Conservation (phyloP, 2,797 vertebrate species). For the Babyrousa celebensis region DNA sequence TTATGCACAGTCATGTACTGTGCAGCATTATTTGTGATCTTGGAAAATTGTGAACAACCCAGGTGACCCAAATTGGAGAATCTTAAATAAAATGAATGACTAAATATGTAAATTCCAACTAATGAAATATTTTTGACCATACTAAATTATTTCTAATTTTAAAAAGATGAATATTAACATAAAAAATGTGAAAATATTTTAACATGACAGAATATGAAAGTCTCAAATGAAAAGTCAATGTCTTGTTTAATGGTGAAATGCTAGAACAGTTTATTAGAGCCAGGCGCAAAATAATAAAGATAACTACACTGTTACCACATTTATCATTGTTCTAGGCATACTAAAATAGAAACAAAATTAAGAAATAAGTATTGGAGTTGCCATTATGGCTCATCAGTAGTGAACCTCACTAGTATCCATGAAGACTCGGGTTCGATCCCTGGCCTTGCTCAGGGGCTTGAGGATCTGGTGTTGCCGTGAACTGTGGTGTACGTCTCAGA, state of each 20-base stretch:
- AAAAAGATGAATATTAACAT: background rate
- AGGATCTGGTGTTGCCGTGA: too few species aligned
- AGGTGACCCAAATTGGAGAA: background rate
- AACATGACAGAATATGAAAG: background rate
- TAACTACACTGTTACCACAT: background rate
- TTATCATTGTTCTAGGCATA: background rate
- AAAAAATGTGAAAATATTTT: slow-evolving; percentile 33
- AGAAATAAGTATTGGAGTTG: background rate
- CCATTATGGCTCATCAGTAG: too few species aligned
- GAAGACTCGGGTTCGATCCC: too few species aligned
- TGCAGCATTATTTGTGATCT: background rate
- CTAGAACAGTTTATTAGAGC: background rate
- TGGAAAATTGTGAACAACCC: background rate
- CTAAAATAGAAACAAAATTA: background rate
- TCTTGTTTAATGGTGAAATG: background rate
- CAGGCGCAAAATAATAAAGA: background rate
- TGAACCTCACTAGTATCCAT: too few species aligned
- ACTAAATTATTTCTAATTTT: background rate
- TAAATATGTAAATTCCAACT: background rate
- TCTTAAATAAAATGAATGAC: slow-evolving; percentile 55
- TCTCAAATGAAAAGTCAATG: background rate
- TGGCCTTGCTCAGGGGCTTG: too few species aligned
- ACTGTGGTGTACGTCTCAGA: too few species aligned
- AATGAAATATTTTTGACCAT: background rate
- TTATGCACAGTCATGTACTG: background rate